These are phyloP conservation scores for Diabrotica virgifera DNA, from an alignment of 1,140 invertebrate species.

Conservation along the genomic window DNA sequence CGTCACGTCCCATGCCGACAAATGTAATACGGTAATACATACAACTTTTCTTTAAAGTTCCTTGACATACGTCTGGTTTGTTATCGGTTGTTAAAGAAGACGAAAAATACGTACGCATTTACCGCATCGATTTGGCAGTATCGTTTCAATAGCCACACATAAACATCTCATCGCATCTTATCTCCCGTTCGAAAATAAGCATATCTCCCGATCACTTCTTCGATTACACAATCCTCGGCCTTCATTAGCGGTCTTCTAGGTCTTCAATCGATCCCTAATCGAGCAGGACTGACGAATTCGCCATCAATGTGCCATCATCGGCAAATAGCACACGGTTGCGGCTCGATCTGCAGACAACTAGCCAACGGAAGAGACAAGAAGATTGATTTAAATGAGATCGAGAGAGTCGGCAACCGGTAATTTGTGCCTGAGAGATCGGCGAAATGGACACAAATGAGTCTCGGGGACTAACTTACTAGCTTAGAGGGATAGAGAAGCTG, in stretches of 20 bases:
- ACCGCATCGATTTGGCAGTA: no score
- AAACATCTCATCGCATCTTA: no score
- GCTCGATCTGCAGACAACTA: background rate
- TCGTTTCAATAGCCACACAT: no score
- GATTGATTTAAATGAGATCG: slow-evolving; percentile 8
- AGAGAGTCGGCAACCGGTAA: background rate
- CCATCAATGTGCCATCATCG: background rate
- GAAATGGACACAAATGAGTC: background rate
- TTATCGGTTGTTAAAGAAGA: no score
- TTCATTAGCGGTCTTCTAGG: background rate
- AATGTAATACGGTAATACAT: no score
- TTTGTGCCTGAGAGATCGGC: background rate
- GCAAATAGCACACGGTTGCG: background rate
- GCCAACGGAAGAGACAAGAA: background rate
- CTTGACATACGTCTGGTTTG: no score
- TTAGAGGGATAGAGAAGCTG: no score
- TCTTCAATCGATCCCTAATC: background rate
- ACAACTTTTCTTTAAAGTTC: no score
- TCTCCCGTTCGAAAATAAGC: background rate
- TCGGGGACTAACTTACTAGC: background rate
- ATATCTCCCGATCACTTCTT: background rate
- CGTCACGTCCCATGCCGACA: no score
- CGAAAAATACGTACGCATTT: no score
- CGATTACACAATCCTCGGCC: background rate
- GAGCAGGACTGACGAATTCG: background rate